Evolutionary conservation across 2,888 invertebrate genomes (phyloP), one percentile per base, ranked within the genome.

Genomic region (Norana najaformis): DNA sequence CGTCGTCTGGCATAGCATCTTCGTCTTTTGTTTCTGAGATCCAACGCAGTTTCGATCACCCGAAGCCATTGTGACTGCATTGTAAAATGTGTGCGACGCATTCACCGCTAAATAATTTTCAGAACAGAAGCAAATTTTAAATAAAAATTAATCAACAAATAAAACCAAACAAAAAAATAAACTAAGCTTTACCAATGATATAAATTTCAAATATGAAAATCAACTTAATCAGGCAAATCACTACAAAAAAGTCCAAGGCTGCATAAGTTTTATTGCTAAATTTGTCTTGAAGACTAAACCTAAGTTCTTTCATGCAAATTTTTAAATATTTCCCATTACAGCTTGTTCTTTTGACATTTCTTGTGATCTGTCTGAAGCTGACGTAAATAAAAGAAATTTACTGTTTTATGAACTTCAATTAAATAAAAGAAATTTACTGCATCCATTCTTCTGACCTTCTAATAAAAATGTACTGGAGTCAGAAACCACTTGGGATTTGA

Each of bases 61-160:
- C 92, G 97, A 97, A 83, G 98, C 96, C 91, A 96, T 96, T 36
- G 98, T 98, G 92, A 97, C 97, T 93, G 98, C 96, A 93, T 95
- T 95, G 93, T 96, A 95, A 93, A 96, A 96, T 91, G 95, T 95
- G 92, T 96, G 95, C 6, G 95, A 94, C 18, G 96, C 96, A 92
- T 95, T 95, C 34, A 96, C 94, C 90, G 96, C 96, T 96, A 93
- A 93, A 93, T 89, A 53, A 47, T 23, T 23, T 23, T 47, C 47
- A 47, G 20, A n/a, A 69, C n/a, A 69, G 8, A 69, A 69, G 69
- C 30, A n/a, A 30, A 69, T 69, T 69, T 69, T 8, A 30, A 69
- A n/a, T 47, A 47, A 13, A 69, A 69, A 69, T 69, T n/a, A n/a
- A 69, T 8, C 47, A 47, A 47, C 47, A 47, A 47, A 23, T 47